These are phyloP conservation scores for Boloria euphrosyne DNA, from an alignment of 2,888 invertebrate genomes.

Conservation along the genomic window DNA sequence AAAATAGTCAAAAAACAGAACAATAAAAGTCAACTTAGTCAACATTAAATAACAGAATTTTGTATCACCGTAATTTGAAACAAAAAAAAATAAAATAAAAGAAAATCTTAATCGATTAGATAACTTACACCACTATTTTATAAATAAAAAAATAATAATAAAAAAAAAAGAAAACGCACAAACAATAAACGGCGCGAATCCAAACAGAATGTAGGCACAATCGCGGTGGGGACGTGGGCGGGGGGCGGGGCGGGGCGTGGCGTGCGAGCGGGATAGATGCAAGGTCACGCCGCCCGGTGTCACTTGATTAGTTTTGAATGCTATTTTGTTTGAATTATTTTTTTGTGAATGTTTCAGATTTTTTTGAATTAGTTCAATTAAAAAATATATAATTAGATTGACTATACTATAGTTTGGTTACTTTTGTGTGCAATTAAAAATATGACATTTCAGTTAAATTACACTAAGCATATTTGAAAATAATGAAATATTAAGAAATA, in stretches of 20 bases:
- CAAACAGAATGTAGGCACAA: conserved; percentile 42
- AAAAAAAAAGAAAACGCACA: neutral
- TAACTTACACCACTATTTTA: neutral
- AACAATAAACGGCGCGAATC: conserved; percentile 25
- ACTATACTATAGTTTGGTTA: no score
- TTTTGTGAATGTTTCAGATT: neutral
- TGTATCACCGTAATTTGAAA: neutral
- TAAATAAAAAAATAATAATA: neutral
- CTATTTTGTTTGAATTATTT: conserved; percentile 7
- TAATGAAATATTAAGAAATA: no score
- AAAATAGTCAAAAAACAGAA: no score
- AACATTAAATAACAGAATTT: no score
- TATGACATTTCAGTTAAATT: no score
- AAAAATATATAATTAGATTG: no score
- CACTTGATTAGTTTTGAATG: conserved; percentile 11
- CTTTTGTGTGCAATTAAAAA: no score
- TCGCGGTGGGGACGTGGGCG: conserved; percentile 68
- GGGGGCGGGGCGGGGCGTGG: conserved; percentile 69
- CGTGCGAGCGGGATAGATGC: conserved; percentile 62
- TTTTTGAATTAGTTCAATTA: neutral
- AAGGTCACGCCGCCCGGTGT: conserved; percentile 29
- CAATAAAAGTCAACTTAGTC: no score
- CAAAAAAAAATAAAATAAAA: neutral
- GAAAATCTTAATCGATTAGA: neutral
- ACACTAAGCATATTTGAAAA: no score